Evolutionary conservation across 2,888 invertebrate species (phyloP), one percentile per base, ranked within the genome.

Genomic region (Acholoe squamosa): DNA sequence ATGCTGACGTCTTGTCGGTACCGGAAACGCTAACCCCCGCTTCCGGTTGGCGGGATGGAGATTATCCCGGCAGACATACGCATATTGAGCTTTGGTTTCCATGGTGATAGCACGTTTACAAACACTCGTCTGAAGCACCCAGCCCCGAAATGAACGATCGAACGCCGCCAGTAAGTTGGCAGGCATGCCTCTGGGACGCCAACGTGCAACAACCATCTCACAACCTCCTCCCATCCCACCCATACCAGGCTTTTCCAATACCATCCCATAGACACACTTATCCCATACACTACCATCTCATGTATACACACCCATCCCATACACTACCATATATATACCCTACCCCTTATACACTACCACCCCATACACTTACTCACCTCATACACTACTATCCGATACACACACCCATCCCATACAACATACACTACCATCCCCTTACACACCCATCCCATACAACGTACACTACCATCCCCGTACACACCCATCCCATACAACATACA

Each of bases 81-180:
- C 71, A 14, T 80, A 80, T 80, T 80, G 80, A 80, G 80, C 80
- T 33, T 80, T 43, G 80, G 80, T 80, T 80, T 80, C 80, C 80
- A 80, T 80, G 80, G 80, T 43, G 80, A 80, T 43, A 80, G 43
- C 80, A 80, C 34, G 80, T 80, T 80, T 80, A 80, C 80, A 80
- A 80, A 80, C 80, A 80, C 80, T 34, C 80, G 34, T 33, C 22
- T 80, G 43, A 34, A 80, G 80, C 43, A 16, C n/a, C 80, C 28
- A 28, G 19, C 80, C 80, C 80, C 80, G 43, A 80, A 80, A 80
- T 80, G 80, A 80, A 43, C 80, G 80, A 80, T 80, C 80, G 80
- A 19, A 34, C 25, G 80, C 19, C 80, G 43, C 10, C 25, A 19
- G 76, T 28, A 76, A 14, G 28, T 25, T 76, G 76, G 76, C 76